Base-by-base conservation (phyloP, 2,797 vertebrate genomes). In the Kryptolebias ocellatus region DNA sequence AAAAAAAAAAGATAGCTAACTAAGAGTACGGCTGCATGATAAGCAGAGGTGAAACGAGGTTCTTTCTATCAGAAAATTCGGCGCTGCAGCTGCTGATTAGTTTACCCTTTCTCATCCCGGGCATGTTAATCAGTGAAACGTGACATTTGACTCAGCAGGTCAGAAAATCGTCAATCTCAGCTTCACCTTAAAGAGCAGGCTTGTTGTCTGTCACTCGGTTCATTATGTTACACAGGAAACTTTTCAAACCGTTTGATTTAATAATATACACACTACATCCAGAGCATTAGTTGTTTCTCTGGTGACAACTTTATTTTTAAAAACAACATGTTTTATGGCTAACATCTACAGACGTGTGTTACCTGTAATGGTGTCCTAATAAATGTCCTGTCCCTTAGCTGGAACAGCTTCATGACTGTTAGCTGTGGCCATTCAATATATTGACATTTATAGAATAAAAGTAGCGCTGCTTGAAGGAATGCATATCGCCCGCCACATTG, bases 31-130 rank as follows among this genome's bases (percentile, higher is more conserved):
- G 16, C 14, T 66, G 7, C 14, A 46, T 42, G 20, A 55, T 49
- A 67, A 59, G 42, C n/a, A 29, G 16, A 70, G 59, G 45, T 67
- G 27, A 66, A 65, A 51, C 67, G 3, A 68, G 45, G 2, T 50
- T 20, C 2, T 53, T 64, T 49, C 17, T n/a, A 74, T 70, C n/a
- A 57, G 53, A 7, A 55, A 57, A 64, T n/a, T 4, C 37, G 20
- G 34, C 27, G 4, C 11, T 31, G 46, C 24, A 12, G 66, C 59
- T 42, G 52, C 56, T 78, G 53, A 74, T 76, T 79, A 68, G 50
- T 71, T 78, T 70, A 67, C 46, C 64, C 60, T 74, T 76, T 83
- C 50, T 55, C 28, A 61, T 62, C 60, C 34, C 31, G 74, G 52
- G 28, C 52, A 28, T 46, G 50, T 55, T 77, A 64, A 80, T 85